Conservation (phyloP, 2,888 invertebrate genomes). For the Noctuana brunneofusca region DNA sequence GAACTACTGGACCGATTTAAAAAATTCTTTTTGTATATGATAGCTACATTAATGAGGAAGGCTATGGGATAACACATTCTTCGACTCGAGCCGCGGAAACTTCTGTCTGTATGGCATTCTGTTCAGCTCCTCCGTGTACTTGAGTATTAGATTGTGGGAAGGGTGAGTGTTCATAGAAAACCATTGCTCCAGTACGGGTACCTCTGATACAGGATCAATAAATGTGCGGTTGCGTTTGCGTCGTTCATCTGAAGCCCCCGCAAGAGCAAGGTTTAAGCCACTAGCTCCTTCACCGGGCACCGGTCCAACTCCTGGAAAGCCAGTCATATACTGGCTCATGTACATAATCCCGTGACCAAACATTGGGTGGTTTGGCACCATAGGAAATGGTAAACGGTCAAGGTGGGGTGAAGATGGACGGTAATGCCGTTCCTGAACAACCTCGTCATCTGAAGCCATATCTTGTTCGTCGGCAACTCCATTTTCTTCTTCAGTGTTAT, state of each 20-base stretch:
- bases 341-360: slow-evolving; percentile 95
- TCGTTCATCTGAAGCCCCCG: slow-evolving; percentile 90
- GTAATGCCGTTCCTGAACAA: slow-evolving; percentile 71
- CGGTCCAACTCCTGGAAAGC: slow-evolving; percentile 79
- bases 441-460: slow-evolving; percentile 77
- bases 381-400: slow-evolving; percentile 86
- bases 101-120: slow-evolving; percentile 98
- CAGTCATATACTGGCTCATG: slow-evolving; percentile 92
- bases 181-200: slow-evolving; percentile 96
- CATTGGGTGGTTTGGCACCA: slow-evolving; percentile 92
- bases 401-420: slow-evolving; percentile 69
- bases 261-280: slow-evolving; percentile 85
- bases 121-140: slow-evolving; percentile 98
- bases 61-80: slow-evolving; percentile 99
- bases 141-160: slow-evolving; percentile 97
- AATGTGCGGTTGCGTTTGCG: slow-evolving; percentile 98
- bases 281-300: slow-evolving; percentile 83
- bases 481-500: slow-evolving; percentile 76
- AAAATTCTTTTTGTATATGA: no score
- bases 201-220: slow-evolving; percentile 99
- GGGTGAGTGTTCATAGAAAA: slow-evolving; percentile 99
- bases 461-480: slow-evolving; percentile 79
- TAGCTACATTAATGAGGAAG: no score
- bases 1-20: no score
- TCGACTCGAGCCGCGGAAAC: slow-evolving; percentile 98